Evolutionary conservation across 53 echinoderm and acorn worm species (phyloP).

Genomic region (Echinarachnius parma): DNA sequence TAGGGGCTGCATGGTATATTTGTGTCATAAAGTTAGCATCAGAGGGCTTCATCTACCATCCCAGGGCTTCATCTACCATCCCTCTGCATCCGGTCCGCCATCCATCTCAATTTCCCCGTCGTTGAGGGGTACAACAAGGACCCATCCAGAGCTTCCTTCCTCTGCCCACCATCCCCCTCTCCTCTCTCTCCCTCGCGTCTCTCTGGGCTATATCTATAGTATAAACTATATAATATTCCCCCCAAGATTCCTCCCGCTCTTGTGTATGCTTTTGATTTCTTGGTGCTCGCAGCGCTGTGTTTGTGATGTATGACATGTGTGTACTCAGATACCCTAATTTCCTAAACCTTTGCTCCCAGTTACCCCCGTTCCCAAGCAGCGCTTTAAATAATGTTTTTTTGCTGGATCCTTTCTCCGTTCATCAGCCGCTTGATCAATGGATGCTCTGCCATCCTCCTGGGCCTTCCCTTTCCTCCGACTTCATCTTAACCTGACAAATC

Average conservation of each 20-base stretch:
- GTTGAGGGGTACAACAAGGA: too few relatives aligned
- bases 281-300: too few relatives aligned
- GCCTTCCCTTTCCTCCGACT: slow-evolving; percentile 39
- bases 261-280: too few relatives aligned
- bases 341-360: slow-evolving; percentile 37
- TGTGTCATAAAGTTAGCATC: too few relatives aligned
- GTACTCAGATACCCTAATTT: slow-evolving; percentile 40
- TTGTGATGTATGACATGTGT: slow-evolving; percentile 33
- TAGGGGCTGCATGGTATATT: too few relatives aligned
- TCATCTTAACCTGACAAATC: too few relatives aligned
- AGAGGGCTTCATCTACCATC: too few relatives aligned
- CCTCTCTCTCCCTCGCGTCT: neutral
- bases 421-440: slow-evolving; percentile 48
- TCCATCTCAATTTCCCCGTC: slow-evolving; percentile 34
- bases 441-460: slow-evolving; percentile 35
- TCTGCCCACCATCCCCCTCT: slow-evolving; percentile 4
- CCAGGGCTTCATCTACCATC: slow-evolving; percentile 31
- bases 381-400: slow-evolving; percentile 8
- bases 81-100: slow-evolving; percentile 28
- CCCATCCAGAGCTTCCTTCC: slow-evolving; percentile 38
- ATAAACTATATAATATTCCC: slow-evolving; percentile 17
- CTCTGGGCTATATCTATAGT: neutral
- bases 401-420: slow-evolving; percentile 23
- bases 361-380: neutral
- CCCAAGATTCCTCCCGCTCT: slow-evolving; percentile 27